These are phyloP conservation scores for Antheraea mylitta DNA, from an alignment of 1,140 invertebrate genomes.

Conservation along the genomic window DNA sequence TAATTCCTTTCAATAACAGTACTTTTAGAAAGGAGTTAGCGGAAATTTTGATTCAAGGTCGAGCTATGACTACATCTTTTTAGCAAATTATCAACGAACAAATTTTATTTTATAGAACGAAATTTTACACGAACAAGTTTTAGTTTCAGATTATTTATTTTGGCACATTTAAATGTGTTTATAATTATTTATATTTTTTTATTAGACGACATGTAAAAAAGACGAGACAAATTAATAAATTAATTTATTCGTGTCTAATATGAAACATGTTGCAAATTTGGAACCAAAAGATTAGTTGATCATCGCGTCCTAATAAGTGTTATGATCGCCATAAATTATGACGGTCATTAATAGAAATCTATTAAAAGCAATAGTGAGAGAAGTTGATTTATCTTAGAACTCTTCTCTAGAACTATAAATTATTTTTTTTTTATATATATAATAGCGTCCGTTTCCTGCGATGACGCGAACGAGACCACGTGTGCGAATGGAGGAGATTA, in stretches of 20 bases:
- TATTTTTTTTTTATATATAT: constrained; percentile 31
- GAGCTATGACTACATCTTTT: background rate
- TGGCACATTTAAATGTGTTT: no score
- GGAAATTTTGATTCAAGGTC: background rate
- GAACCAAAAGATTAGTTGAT: background rate
- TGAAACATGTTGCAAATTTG: constrained; percentile 3
- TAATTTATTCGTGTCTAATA: background rate
- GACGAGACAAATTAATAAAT: background rate
- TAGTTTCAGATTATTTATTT: no score
- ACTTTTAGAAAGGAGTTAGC: background rate
- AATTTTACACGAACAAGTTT: no score
- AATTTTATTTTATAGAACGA: no score
- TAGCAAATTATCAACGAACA: no score
- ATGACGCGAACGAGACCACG: constrained; percentile 24
- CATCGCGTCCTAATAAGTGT: constrained; percentile 15
- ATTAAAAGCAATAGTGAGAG: constrained; percentile 34
- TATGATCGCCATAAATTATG: constrained; percentile 35
- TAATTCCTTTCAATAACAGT: no score
- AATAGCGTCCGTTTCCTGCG: constrained; percentile 35
- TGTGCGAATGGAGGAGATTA: constrained; percentile 35
- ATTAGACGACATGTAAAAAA: background rate
- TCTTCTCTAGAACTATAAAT: constrained; percentile 46
- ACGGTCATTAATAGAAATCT: constrained; percentile 30
- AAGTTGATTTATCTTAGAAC: constrained; percentile 39
- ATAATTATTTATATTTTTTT: background rate